Conservation (phyloP, 2,113 vertebrate genomes). For the Amblyopsis rosae region DNA sequence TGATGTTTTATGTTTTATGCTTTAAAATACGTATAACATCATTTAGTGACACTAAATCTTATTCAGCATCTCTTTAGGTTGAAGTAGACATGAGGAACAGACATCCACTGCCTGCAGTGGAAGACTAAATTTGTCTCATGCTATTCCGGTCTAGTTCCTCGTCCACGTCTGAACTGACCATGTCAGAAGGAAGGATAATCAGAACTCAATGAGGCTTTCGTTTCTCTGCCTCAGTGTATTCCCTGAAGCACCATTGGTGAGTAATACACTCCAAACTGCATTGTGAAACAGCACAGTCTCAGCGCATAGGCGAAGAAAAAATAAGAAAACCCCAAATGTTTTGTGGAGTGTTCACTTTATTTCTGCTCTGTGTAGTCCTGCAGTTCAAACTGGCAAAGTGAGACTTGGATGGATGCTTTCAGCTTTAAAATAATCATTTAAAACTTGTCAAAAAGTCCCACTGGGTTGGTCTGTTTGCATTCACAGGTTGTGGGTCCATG, state of each 20-base stretch:
- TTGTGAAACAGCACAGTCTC: constrained; percentile 26
- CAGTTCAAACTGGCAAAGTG: not conserved
- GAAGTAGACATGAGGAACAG: constrained; percentile 21
- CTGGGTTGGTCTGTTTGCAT: not conserved
- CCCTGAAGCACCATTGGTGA: constrained; percentile 57
- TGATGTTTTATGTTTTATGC: no score
- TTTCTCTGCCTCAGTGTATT: constrained; percentile 52
- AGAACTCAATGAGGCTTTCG: constrained; percentile 71
- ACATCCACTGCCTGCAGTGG: constrained; percentile 29
- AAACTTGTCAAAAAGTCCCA: not conserved
- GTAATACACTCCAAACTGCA: constrained; percentile 41
- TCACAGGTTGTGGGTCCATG: not conserved
- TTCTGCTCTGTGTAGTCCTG: not conserved
- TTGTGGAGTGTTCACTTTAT: constrained; percentile 20
- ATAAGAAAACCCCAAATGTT: no score
- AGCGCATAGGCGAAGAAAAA: constrained; percentile 17
- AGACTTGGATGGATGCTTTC: no score
- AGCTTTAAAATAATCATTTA: no score
- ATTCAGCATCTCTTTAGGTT: no score
- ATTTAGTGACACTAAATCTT: no score
- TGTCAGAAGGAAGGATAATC: constrained; percentile 65
- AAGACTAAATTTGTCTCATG: constrained; percentile 52
- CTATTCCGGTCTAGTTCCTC: constrained; percentile 36
- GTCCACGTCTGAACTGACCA: constrained; percentile 31
- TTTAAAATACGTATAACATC: no score